Evolutionary conservation across 2,113 vertebrate species (phyloP).

Genomic region (Entosphenus tridentatus): DNA sequence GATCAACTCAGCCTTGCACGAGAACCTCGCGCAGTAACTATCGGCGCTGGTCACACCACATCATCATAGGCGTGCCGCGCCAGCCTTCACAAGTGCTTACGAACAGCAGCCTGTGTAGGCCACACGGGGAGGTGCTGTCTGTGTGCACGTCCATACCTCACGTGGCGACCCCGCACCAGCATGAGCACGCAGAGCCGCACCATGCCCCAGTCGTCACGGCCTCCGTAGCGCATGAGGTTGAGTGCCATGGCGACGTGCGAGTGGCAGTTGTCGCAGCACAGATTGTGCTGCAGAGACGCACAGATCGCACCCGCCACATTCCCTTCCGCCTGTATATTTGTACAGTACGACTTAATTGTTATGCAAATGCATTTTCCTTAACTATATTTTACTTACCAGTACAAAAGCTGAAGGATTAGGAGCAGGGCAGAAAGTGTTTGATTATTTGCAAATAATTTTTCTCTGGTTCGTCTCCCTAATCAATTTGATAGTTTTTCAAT

Average conservation of each 20-base stretch:
- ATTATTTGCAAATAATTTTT: too few relatives aligned
- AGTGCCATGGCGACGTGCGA: constrained; percentile 86
- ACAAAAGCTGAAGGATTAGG: too few relatives aligned
- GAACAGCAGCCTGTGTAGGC: constrained; percentile 15
- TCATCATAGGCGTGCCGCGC: neutral
- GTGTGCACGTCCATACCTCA: constrained; percentile 36
- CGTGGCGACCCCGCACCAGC: constrained; percentile 53
- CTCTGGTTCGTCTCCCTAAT: too few relatives aligned
- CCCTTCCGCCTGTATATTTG: too few relatives aligned
- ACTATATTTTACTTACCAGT: too few relatives aligned
- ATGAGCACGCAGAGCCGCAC: constrained; percentile 57
- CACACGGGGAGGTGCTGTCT: too few relatives aligned
- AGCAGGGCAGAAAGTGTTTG: too few relatives aligned
- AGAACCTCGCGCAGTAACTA: neutral
- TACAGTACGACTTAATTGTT: too few relatives aligned
- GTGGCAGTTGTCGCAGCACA: constrained; percentile 95
- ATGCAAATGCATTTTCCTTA: too few relatives aligned
- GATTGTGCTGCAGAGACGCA: constrained; percentile 44
- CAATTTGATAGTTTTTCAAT: too few relatives aligned
- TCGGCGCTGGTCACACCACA: too few relatives aligned
- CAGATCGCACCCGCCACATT: too few relatives aligned
- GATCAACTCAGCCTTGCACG: constrained; percentile 9
- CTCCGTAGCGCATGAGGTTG: constrained; percentile 76
- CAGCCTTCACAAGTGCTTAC: neutral
- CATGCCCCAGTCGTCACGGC: constrained; percentile 91